Conservation (phyloP, 2,888 invertebrate genomes). For the Chaitophorus viminalis region DNA sequence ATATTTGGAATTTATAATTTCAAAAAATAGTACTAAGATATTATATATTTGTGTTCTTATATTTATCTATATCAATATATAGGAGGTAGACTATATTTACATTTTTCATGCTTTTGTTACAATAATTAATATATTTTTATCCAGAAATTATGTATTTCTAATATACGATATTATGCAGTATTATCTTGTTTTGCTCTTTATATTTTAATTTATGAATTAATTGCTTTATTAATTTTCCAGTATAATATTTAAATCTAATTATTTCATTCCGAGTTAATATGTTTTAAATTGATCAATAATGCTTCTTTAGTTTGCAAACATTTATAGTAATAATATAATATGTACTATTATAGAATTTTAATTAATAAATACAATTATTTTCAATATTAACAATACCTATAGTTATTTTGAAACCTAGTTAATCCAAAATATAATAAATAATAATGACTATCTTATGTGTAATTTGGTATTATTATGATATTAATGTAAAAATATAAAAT, state of each 20-base stretch:
- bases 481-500: too few species aligned
- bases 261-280: background rate
- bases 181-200: background rate
- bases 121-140: too few species aligned
- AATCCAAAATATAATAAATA: too few species aligned
- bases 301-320: background rate
- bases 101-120: too few species aligned
- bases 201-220: background rate
- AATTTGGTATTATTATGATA: too few species aligned
- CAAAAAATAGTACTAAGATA: background rate
- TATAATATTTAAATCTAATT: background rate
- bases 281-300: background rate
- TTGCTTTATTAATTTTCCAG: background rate
- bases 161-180: too few species aligned
- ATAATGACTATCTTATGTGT: too few species aligned
- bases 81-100: too few species aligned
- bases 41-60: background rate
- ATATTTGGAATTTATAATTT: background rate
- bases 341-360: background rate
- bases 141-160: too few species aligned
- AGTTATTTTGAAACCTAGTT: too few species aligned
- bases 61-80: too few species aligned
- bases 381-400: background rate
- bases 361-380: background rate
- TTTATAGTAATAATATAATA: background rate